These are phyloP conservation scores for Callosobruchus maculatus DNA, from an alignment of 2,888 invertebrate genomes.

Conservation along the genomic window DNA sequence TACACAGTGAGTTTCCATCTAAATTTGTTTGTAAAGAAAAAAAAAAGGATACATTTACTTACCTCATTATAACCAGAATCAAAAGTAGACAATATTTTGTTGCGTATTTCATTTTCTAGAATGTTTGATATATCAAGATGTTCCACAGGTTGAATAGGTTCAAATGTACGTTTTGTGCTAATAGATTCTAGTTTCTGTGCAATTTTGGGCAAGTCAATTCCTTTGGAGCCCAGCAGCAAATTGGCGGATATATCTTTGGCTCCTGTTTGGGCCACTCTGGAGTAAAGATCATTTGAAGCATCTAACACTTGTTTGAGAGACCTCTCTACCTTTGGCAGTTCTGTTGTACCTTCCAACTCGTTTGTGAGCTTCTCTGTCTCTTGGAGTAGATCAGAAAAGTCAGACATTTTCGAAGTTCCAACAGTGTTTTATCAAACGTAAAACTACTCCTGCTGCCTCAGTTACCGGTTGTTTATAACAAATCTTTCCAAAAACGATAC, in stretches of 20 bases:
- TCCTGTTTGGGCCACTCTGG: constrained; percentile 79
- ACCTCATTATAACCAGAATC: constrained; percentile 86
- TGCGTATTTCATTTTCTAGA: constrained; percentile 89
- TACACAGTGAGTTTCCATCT: no score
- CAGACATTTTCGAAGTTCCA: constrained; percentile 51
- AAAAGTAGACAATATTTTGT: constrained; percentile 85
- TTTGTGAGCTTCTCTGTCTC: constrained; percentile 90
- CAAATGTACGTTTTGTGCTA: constrained; percentile 81
- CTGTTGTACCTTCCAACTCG: constrained; percentile 81
- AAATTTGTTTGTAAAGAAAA: no score
- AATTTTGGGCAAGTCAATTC: constrained; percentile 90
- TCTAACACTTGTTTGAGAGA: constrained; percentile 89
- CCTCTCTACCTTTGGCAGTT: constrained; percentile 80
- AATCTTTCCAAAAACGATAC: not conserved
- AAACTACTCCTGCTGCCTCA: no score
- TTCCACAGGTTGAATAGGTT: constrained; percentile 84
- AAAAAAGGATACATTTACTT: not conserved
- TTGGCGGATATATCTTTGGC: constrained; percentile 91
- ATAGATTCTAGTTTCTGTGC: constrained; percentile 86
- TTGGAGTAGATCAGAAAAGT: constrained; percentile 83
- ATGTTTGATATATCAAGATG: constrained; percentile 90
- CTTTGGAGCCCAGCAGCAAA: constrained; percentile 84
- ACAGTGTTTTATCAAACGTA: no score
- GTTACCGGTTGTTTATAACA: no score
- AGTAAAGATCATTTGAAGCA: constrained; percentile 84